Evolutionary conservation across 2,113 vertebrate genomes (phyloP).

Genomic region (Eidolon helvum): DNA sequence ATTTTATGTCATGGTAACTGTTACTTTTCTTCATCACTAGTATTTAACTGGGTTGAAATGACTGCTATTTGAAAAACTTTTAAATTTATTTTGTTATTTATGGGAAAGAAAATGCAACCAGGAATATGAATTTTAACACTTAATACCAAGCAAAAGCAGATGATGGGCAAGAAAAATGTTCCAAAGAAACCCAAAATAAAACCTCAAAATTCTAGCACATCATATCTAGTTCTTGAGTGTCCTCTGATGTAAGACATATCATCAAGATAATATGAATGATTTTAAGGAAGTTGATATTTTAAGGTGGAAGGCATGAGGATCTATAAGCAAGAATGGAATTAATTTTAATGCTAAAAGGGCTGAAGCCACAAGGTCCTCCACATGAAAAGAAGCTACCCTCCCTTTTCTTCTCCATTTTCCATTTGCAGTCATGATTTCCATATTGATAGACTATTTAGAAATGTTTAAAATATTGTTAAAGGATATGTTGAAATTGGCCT

Average conservation of each 20-base stretch:
- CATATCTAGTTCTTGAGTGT: background rate
- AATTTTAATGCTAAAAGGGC: background rate
- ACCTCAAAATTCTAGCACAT: background rate
- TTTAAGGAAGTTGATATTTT: background rate
- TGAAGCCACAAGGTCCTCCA: background rate
- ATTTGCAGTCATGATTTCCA: background rate
- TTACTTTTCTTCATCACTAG: background rate
- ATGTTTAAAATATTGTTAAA: background rate
- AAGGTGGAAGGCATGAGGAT: background rate
- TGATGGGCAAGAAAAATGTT: background rate
- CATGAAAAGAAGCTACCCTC: background rate
- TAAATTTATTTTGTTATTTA: background rate
- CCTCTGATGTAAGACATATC: background rate
- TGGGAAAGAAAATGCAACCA: background rate
- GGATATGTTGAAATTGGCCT: background rate
- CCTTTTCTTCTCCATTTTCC: background rate
- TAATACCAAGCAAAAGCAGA: background rate
- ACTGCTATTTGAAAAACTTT: background rate
- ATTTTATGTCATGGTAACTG: background rate
- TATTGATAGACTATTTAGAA: background rate
- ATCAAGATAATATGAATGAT: background rate
- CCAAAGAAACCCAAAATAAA: background rate
- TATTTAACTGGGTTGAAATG: background rate
- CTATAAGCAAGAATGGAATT: background rate
- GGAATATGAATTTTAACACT: background rate